Percentiles rank a stretch among this genome's conserved stretches.
phyloP scores from a whole-genome alignment of 2,113 vertebrate species.

The Ranitomeya variabilis region DNA sequence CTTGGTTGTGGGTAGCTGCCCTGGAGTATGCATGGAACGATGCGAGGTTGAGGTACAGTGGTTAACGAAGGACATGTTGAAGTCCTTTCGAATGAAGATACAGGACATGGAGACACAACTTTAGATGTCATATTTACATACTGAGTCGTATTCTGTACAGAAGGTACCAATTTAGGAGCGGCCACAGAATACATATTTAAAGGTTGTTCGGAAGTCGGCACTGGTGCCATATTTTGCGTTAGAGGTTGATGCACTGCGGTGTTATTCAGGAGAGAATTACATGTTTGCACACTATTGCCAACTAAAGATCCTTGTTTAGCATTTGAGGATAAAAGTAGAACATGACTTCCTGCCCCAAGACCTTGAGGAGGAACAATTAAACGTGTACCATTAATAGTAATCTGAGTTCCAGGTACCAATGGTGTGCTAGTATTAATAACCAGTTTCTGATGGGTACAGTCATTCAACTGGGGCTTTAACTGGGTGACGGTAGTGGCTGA shows the following conservation, averaged over 20 bases:
- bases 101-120: slow-evolving; percentile 66
- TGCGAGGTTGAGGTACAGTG: slow-evolving; percentile 65
- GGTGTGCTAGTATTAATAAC: slow-evolving; percentile 88
- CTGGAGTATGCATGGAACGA: slow-evolving; percentile 65
- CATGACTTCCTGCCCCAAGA: slow-evolving; percentile 88
- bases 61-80: slow-evolving; percentile 59
- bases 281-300: slow-evolving; percentile 65
- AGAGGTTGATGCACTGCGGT: slow-evolving; percentile 67
- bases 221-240: slow-evolving; percentile 65
- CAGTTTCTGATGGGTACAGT: slow-evolving; percentile 86
- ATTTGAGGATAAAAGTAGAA: slow-evolving; percentile 85
- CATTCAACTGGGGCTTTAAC: slow-evolving; percentile 66
- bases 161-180: slow-evolving; percentile 73
- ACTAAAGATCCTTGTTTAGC: slow-evolving; percentile 71
- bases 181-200: slow-evolving; percentile 75
- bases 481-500: slow-evolving; percentile 63
- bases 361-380: slow-evolving; percentile 95
- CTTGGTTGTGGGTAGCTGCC: slow-evolving; percentile 65
- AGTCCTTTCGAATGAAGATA: slow-evolving; percentile 60
- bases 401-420: slow-evolving; percentile 91
- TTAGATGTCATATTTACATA: slow-evolving; percentile 69
- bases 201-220: slow-evolving; percentile 67
- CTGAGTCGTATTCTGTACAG: slow-evolving; percentile 76
- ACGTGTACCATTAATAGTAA: slow-evolving; percentile 87
- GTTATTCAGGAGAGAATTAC: slow-evolving; percentile 63